Evolutionary conservation across 2,113 vertebrate species (phyloP).

Genomic region (Plestiodon gilberti): DNA sequence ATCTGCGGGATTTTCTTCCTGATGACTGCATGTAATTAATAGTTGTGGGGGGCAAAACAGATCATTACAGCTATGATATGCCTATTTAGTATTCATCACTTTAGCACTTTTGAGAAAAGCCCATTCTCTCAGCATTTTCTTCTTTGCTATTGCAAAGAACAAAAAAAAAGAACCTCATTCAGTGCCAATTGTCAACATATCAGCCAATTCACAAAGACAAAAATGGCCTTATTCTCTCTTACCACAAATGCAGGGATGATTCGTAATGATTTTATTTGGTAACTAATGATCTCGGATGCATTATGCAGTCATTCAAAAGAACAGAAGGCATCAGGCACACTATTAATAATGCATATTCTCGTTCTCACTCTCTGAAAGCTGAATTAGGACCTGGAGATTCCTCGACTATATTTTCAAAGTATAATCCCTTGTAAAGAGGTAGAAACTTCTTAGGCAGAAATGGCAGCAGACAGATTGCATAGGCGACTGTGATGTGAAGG

Average conservation of each 20-base stretch:
- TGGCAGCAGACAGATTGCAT: constrained; percentile 52
- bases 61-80: constrained; percentile 54
- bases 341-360: constrained; percentile 47
- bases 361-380: not conserved
- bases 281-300: constrained; percentile 47
- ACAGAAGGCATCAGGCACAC: constrained; percentile 25
- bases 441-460: constrained; percentile 54
- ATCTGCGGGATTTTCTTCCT: constrained; percentile 38
- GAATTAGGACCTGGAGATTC: constrained; percentile 48
- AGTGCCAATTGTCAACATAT: constrained; percentile 55
- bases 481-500: constrained; percentile 62
- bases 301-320: constrained; percentile 42
- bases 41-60: constrained; percentile 44
- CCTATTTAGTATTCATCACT: constrained; percentile 58
- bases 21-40: constrained; percentile 41
- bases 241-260: constrained; percentile 36
- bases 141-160: constrained; percentile 15
- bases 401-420: constrained; percentile 54
- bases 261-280: constrained; percentile 56
- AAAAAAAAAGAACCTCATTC: constrained; percentile 40
- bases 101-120: constrained; percentile 53
- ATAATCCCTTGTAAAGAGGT: constrained; percentile 56
- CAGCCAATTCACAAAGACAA: constrained; percentile 47
- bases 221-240: constrained; percentile 27
- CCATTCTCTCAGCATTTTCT: constrained; percentile 38